Base-by-base conservation (phyloP, 1,140 invertebrate species). In the Solen grandis region DNA sequence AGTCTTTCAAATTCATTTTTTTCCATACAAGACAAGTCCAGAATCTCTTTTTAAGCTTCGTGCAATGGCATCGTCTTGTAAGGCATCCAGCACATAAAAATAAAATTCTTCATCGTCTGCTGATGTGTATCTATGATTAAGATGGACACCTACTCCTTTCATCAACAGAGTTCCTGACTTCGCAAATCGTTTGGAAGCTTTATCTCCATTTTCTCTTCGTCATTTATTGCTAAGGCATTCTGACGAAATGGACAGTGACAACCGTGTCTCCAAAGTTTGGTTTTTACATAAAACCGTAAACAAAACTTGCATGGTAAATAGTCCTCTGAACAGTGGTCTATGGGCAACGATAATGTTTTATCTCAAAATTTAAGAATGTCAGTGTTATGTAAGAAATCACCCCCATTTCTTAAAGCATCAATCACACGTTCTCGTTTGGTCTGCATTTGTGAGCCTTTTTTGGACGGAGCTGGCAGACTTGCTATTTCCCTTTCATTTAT, bases 1-100 rank as follows among this genome's bases (percentile, higher is more conserved):
- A 68, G 25, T 22, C 65, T 50, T 68, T 50, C 65, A 68, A 68
- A 68, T 29, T 68, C 65, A 41, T n/a, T 50, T 50, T 68, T 68
- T 68, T 27, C 65, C 65, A 29, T 46, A 68, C n/a, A 22, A 27
- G 5, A 68, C 16, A 68, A 68, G 41, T 41, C 36, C 65, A 68
- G 5, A 27, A 68, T 68, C 65, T 50, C 27, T 1, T 50, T 68
- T 68, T 5, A 68, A 41, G 4, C 46, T 50, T 50, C 36, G 41
- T 16, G 36, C 65, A 14, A 68, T 27, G 31, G 65, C 16, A 68
- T 68, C 36, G 0, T 68, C 46, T 16, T 68, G 65, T 22, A 68
- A 22, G 16, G 14, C n/a, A 31, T 25, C 31, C 36, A 46, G 14
- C 14, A 68, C 65, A 68, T 68, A 68, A 27, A 14, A 46, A 29